Conservation (phyloP, 2,113 vertebrate species). For the Eupsittula cactorum region DNA sequence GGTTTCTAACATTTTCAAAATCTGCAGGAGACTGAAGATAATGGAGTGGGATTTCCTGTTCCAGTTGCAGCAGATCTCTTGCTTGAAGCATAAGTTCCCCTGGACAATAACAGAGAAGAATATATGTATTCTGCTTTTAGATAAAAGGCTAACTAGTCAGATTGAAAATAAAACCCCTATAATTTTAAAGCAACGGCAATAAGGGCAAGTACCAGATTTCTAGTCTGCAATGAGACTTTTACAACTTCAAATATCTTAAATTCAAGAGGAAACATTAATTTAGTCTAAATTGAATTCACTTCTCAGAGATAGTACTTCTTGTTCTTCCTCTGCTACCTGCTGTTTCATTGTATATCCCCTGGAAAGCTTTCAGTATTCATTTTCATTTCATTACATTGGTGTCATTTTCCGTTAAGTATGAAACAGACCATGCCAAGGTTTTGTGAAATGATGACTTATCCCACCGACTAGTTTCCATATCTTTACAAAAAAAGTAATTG, state of each 20-base stretch:
- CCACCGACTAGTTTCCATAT: neutral
- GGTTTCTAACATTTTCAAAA: slow-evolving; percentile 15
- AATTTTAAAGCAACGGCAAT: neutral
- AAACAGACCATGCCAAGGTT: neutral
- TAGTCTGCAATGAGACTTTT: neutral
- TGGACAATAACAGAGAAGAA: neutral
- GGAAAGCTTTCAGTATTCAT: slow-evolving; percentile 25
- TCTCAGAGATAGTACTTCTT: neutral
- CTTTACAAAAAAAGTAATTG: neutral
- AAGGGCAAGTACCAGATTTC: neutral
- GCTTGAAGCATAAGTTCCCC: neutral
- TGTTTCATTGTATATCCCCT: slow-evolving; percentile 28
- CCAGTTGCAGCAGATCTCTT: neutral
- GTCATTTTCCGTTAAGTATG: slow-evolving; percentile 8
- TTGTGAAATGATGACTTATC: neutral
- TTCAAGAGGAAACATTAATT: neutral
- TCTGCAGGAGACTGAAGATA: neutral
- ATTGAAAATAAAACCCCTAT: rapidly evolving
- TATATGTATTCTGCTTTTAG: neutral
- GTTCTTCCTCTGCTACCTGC: slow-evolving; percentile 8
- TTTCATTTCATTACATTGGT: neutral
- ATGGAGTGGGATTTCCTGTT: slow-evolving; percentile 5
- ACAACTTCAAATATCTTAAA: neutral
- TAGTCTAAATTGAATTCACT: neutral
- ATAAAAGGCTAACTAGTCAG: neutral